phyloP scores from a whole-genome alignment of 2,888 invertebrate species.

The Pelosia muscerda region DNA sequence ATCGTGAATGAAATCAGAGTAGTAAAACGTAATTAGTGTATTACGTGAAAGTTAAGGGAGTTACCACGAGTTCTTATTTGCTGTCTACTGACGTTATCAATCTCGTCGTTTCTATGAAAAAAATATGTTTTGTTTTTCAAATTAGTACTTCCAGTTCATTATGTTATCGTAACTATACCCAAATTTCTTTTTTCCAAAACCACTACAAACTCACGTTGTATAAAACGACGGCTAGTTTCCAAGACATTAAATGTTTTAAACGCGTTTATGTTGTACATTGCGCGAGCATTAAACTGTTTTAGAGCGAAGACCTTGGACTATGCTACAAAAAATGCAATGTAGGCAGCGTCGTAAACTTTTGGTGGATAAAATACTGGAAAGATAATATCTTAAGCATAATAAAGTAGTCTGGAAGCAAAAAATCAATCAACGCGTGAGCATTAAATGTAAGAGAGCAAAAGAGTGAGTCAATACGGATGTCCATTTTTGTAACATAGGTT shows the following conservation, averaged over 20 bases:
- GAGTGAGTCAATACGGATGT: neutral
- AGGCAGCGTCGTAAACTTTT: constrained; percentile 6
- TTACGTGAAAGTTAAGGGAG: too few relatives aligned
- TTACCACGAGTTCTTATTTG: too few relatives aligned
- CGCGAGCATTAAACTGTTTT: constrained; percentile 20
- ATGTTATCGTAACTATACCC: too few relatives aligned
- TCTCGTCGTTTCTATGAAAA: too few relatives aligned
- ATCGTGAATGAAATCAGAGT: too few relatives aligned
- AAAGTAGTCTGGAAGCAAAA: neutral
- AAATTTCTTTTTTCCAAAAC: too few relatives aligned
- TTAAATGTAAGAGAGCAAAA: neutral
- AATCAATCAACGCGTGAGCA: neutral
- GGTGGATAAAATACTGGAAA: neutral
- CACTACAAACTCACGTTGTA: too few relatives aligned
- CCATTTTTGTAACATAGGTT: neutral
- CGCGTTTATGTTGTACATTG: constrained; percentile 27
- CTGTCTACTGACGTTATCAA: too few relatives aligned
- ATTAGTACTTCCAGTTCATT: too few relatives aligned
- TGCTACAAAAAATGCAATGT: constrained; percentile 19
- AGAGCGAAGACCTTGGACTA: constrained; percentile 21
- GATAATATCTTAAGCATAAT: constrained; percentile 1
- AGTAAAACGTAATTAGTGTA: too few relatives aligned
- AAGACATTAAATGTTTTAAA: constrained; percentile 33
- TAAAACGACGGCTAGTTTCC: constrained; percentile 34
- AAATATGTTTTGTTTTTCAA: too few relatives aligned